Evolutionary conservation across 1,140 invertebrate species (phyloP).

Genomic region (Drosophila biarmipes): DNA sequence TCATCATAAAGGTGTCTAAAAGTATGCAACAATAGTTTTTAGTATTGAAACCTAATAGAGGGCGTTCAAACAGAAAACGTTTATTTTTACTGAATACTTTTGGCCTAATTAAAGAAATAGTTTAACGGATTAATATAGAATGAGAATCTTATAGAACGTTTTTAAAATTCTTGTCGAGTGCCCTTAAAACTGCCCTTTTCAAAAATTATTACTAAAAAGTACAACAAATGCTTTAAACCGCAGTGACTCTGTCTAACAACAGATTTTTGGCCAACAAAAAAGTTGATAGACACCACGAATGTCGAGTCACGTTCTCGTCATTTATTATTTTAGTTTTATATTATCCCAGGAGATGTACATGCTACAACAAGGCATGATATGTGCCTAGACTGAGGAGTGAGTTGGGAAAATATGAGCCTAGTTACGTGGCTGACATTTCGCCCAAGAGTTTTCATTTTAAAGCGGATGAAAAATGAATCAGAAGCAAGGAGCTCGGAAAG

Average conservation of each 20-base stretch:
- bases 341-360: conserved; percentile 50
- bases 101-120: no score
- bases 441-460: conserved; percentile 27
- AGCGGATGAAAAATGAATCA: conserved; percentile 6
- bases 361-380: conserved; percentile 37
- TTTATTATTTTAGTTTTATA: conserved; percentile 72
- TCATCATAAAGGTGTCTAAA: no score
- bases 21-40: no score
- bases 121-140: no score
- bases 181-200: conserved; percentile 7
- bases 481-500: conserved; percentile 1
- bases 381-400: conserved; percentile 6
- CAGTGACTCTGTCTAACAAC: conserved; percentile 19
- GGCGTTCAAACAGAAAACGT: no score
- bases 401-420: conserved; percentile 28
- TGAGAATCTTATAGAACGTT: no score
- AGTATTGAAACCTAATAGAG: no score
- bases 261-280: conserved; percentile 38
- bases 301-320: conserved; percentile 63
- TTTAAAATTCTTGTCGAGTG: background rate
- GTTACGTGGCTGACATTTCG: conserved; percentile 33
- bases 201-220: conserved; percentile 4
- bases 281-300: conserved; percentile 48
- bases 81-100: no score
- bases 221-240: conserved; percentile 26